Conservation (phyloP, 92 coral and sea anemone genomes). For the Epizoanthus illoricatus region DNA sequence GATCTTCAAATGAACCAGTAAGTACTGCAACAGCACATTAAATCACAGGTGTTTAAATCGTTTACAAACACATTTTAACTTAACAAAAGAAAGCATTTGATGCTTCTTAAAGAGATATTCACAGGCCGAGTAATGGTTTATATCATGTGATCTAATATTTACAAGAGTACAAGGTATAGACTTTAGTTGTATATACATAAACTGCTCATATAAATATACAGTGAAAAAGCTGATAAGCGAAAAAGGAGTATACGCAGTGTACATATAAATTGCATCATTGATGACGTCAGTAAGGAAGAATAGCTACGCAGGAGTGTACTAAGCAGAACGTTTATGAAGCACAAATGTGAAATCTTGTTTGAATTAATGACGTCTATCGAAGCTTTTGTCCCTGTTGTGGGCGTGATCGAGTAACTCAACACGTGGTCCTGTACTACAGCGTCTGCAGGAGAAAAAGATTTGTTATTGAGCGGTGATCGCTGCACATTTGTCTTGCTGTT, state of each 20-base stretch:
- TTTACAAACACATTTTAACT: background rate
- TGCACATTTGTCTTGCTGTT: background rate
- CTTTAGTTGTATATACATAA: background rate
- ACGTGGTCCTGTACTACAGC: background rate
- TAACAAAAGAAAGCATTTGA: constrained; percentile 17
- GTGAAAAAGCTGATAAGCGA: no score
- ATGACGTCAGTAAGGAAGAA: background rate
- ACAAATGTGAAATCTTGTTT: background rate
- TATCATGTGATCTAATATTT: background rate
- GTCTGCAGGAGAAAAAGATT: background rate
- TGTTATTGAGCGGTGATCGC: background rate
- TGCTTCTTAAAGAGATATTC: constrained; percentile 2
- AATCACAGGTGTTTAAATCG: background rate
- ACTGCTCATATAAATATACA: background rate
- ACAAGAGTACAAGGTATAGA: background rate
- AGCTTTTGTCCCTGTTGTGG: background rate
- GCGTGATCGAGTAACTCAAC: background rate
- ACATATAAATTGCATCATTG: background rate
- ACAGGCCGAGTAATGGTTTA: background rate
- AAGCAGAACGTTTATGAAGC: background rate
- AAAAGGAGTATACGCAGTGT: background rate
- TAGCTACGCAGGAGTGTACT: background rate
- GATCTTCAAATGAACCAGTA: background rate
- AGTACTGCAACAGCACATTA: background rate
- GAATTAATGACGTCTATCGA: background rate